Evolutionary conservation across 2,797 vertebrate species (phyloP).

Genomic region (Melanotaenia boesemani): DNA sequence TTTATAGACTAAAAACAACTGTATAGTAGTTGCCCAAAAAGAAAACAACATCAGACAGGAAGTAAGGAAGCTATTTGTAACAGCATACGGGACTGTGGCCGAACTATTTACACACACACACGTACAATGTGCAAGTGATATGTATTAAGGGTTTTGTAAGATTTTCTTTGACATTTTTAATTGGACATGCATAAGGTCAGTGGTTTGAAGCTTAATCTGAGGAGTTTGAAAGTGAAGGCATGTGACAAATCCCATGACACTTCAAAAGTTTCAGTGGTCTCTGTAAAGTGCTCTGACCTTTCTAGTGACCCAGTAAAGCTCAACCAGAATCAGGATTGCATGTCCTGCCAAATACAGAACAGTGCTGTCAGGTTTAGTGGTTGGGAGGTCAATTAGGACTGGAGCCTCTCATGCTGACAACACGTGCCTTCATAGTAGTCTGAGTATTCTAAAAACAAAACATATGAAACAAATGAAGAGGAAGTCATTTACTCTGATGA

Average conservation of each 20-base stretch:
- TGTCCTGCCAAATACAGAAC: constrained; percentile 47
- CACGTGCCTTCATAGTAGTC: constrained; percentile 7
- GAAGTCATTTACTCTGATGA: constrained; percentile 20
- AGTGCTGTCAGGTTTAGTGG: constrained; percentile 55
- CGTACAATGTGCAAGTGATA: constrained; percentile 48
- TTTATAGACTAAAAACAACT: too few relatives aligned
- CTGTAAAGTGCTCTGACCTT: constrained; percentile 51
- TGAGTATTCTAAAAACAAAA: constrained; percentile 36
- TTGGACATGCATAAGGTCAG: constrained; percentile 56
- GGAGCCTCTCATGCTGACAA: constrained; percentile 23
- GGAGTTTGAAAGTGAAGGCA: constrained; percentile 70
- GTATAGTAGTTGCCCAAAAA: constrained; percentile 26
- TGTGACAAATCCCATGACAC: constrained; percentile 73
- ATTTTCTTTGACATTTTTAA: constrained; percentile 74
- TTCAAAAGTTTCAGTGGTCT: constrained; percentile 59
- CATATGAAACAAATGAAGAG: constrained; percentile 22
- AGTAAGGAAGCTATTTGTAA: constrained; percentile 27
- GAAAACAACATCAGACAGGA: constrained; percentile 45
- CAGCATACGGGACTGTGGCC: constrained; percentile 42
- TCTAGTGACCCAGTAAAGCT: constrained; percentile 39
- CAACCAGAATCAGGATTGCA: constrained; percentile 50
- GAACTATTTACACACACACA: constrained; percentile 60
- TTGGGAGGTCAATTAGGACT: constrained; percentile 34
- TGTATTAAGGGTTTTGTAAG: constrained; percentile 54
- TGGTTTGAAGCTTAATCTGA: constrained; percentile 65